A percentile compares a stretch with the other conserved stretches of the same genome.
These are phyloP conservation scores for Chymomyza costata DNA, from an alignment of 1,140 invertebrate genomes.

Conservation along the genomic window DNA sequence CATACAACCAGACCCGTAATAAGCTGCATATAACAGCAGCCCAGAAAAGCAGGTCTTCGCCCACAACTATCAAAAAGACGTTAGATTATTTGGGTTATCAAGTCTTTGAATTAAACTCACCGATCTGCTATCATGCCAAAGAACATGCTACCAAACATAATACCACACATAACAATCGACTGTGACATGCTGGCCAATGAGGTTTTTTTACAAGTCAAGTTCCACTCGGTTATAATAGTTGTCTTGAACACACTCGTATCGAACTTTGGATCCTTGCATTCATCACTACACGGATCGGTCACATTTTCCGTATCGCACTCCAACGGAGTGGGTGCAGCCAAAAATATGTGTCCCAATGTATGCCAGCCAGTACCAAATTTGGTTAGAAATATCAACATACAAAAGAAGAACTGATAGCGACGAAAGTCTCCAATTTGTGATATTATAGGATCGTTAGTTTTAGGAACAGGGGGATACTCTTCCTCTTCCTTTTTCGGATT, in stretches of 20 bases:
- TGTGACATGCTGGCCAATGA: conserved; percentile 84
- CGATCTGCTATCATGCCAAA: conserved; percentile 86
- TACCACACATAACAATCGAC: conserved; percentile 85
- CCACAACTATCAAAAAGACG: conserved; percentile 79
- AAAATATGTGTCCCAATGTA: conserved; percentile 80
- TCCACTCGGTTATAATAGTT: conserved; percentile 85
- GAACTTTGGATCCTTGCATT: conserved; percentile 79
- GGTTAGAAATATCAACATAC: conserved; percentile 79
- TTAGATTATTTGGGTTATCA: not conserved
- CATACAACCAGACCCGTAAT: conserved; percentile 80
- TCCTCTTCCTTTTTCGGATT: conserved; percentile 1
- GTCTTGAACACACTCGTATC: conserved; percentile 81
- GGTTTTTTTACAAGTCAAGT: conserved; percentile 81
- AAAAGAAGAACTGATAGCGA: conserved; percentile 83
- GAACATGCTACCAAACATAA: conserved; percentile 83
- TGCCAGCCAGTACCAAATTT: conserved; percentile 86
- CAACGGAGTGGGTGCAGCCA: conserved; percentile 78
- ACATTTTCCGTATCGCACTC: conserved; percentile 71
- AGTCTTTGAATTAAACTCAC: conserved; percentile 73
- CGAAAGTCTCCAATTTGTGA: conserved; percentile 81
- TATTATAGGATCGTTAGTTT: conserved; percentile 44
- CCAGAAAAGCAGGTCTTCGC: conserved; percentile 80
- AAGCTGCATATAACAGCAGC: conserved; percentile 81
- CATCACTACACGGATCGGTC: conserved; percentile 73
- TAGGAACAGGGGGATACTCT: conserved; percentile 19